These are phyloP conservation scores for Drosophila saltans DNA, from an alignment of 1,140 invertebrate species.

Conservation along the genomic window DNA sequence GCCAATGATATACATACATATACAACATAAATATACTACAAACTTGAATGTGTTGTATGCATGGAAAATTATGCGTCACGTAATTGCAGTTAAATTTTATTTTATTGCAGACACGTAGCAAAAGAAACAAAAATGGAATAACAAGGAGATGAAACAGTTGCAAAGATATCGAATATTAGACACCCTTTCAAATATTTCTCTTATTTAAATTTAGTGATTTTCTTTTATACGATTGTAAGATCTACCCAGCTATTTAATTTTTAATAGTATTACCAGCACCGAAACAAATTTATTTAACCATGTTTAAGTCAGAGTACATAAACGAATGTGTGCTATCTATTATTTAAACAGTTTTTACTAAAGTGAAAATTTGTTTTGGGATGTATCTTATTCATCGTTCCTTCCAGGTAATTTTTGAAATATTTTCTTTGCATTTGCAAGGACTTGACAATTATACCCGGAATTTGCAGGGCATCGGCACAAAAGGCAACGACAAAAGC, in stretches of 20 bases:
- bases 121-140: conserved; percentile 42
- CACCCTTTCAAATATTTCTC: conserved; percentile 7
- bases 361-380: too few species aligned
- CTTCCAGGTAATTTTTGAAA: too few species aligned
- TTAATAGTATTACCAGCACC: too few species aligned
- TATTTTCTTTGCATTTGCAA: not conserved
- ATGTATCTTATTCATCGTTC: too few species aligned
- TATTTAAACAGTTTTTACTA: too few species aligned
- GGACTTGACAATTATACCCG: conserved; percentile 6
- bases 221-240: too few species aligned
- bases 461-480: conserved; percentile 7
- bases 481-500: conserved; percentile 34
- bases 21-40: not conserved
- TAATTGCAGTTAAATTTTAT: conserved; percentile 75
- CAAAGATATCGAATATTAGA: not conserved
- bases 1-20: not conserved
- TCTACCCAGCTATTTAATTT: too few species aligned
- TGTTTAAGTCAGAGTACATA: too few species aligned
- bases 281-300: too few species aligned
- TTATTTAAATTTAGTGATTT: too few species aligned
- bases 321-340: too few species aligned
- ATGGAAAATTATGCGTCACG: conserved; percentile 47
- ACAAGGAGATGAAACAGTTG: conserved; percentile 14
- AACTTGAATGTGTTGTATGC: conserved; percentile 19
- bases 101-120: conserved; percentile 71